Conservation (phyloP, 2,797 vertebrate species). For the Bovichtus diacanthus region DNA sequence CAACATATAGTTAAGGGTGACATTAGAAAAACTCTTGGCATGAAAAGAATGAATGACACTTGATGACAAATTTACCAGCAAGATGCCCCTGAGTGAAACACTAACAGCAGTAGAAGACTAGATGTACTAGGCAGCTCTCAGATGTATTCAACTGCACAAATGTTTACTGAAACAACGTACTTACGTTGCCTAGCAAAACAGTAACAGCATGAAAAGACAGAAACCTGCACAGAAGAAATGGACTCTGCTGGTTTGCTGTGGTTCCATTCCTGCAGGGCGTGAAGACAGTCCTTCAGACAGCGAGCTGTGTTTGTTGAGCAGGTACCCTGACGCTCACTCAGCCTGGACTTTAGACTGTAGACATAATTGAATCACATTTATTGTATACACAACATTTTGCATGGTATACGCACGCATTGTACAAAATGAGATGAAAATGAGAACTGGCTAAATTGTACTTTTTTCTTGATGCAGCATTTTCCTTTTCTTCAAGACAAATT, state of each 20-base stretch:
- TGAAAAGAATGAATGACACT: background rate
- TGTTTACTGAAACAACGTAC: background rate
- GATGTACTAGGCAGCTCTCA: background rate
- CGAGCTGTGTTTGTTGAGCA: constrained; percentile 71
- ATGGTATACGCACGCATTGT: background rate
- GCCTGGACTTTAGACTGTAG: constrained; percentile 76
- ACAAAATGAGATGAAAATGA: background rate
- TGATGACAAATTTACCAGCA: background rate
- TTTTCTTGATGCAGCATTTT: too few relatives aligned
- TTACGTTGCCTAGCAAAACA: background rate
- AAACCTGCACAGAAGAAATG: constrained; percentile 75
- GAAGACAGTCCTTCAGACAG: constrained; percentile 71
- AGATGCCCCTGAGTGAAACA: background rate
- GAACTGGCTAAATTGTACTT: background rate
- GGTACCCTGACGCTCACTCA: constrained; percentile 69
- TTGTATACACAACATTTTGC: background rate
- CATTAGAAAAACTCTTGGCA: background rate
- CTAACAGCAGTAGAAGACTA: background rate
- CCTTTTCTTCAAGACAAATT: too few relatives aligned
- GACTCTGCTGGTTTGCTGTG: constrained; percentile 55
- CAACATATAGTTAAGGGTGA: background rate
- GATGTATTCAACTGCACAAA: background rate
- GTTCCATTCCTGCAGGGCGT: constrained; percentile 80
- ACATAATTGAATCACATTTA: constrained; percentile 20
- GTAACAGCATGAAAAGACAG: constrained; percentile 16